Percentiles rank a stretch among this genome's conserved stretches.
Evolutionary conservation across 64 coral and sea anemone species (phyloP).

Genomic region (Porites lutea): DNA sequence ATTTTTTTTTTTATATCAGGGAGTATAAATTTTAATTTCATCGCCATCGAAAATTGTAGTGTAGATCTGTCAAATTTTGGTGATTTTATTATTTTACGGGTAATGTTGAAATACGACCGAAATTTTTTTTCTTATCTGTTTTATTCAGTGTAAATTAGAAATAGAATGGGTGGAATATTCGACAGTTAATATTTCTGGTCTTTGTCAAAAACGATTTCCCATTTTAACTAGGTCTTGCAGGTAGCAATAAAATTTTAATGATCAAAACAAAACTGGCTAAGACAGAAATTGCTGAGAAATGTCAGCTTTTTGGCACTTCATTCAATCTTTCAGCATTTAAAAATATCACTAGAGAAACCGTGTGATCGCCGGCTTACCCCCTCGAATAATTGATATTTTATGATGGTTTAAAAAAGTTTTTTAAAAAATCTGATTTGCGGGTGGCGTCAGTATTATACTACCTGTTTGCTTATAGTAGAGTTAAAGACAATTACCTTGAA

Average conservation of each 20-base stretch:
- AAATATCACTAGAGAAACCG: no score
- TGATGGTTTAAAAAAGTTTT: no score
- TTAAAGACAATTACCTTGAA: no score
- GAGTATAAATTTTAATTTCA: not conserved
- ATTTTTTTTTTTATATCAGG: not conserved
- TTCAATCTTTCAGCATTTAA: no score
- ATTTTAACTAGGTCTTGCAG: slow-evolving; percentile 1
- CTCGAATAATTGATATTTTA: no score
- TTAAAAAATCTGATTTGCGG: no score
- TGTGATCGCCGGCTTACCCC: no score
- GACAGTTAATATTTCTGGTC: not conserved
- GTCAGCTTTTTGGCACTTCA: no score
- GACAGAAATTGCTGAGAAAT: not conserved
- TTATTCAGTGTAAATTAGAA: not conserved
- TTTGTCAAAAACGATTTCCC: not conserved
- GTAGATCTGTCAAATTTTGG: not conserved
- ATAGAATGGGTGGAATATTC: not conserved
- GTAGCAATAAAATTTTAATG: slow-evolving; percentile 45
- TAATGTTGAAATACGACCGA: not conserved
- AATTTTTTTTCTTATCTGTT: not conserved
- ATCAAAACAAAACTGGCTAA: not conserved
- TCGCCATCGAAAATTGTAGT: not conserved
- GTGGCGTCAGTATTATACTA: no score
- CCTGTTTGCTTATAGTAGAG: no score
- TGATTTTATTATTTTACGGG: slow-evolving; percentile 10